Conservation (phyloP, 2,113 vertebrate genomes). For the Ramphastos sulfuratus region DNA sequence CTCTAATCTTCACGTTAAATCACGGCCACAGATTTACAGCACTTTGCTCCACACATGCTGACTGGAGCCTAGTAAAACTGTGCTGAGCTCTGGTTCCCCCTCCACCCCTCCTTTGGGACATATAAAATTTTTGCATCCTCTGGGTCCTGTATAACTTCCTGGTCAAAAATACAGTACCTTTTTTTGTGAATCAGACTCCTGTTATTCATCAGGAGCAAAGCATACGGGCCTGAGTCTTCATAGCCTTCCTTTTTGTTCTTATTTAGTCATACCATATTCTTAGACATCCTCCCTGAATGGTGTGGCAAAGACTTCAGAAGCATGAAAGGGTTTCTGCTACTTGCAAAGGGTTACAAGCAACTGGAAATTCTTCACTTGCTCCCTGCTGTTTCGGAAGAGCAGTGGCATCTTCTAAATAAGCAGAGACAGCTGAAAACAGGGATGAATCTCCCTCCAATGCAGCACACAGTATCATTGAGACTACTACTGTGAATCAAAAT, state of each 20-base stretch:
- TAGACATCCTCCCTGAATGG: background rate
- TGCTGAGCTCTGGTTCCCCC: conserved; percentile 13
- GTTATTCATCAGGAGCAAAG: background rate
- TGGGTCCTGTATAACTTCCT: background rate
- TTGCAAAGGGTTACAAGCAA: conserved; percentile 26
- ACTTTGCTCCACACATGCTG: background rate
- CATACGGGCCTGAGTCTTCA: background rate
- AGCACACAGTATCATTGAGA: background rate
- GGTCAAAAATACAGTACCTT: background rate
- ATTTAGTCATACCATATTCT: background rate
- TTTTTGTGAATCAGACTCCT: background rate
- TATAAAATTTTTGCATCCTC: conserved; percentile 17
- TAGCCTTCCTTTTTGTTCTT: background rate
- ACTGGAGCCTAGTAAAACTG: conserved; percentile 33
- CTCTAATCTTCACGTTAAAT: conserved; percentile 31
- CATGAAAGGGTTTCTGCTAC: background rate
- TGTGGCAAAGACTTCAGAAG: background rate
- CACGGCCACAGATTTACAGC: conserved; percentile 18
- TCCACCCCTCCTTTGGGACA: conserved; percentile 8
- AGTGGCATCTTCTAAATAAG: background rate
- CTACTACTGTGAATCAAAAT: background rate
- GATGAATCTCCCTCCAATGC: background rate
- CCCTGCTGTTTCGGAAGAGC: background rate
- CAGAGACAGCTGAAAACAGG: background rate
- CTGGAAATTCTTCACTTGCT: background rate